phyloP scores from a whole-genome alignment of 2,797 vertebrate species.

The Aplochiton taeniatus region DNA sequence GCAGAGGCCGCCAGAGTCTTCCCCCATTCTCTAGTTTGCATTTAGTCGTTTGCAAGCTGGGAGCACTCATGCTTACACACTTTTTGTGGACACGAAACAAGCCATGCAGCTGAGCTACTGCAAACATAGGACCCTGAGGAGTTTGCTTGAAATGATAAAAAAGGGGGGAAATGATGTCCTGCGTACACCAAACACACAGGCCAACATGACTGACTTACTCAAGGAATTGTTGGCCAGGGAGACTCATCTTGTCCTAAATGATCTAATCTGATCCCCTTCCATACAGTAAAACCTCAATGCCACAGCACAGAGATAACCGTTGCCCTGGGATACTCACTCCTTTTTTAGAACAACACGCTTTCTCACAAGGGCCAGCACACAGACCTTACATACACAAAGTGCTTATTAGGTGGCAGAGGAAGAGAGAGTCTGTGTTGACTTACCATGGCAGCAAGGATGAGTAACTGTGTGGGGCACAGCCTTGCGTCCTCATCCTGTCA shows the following conservation, averaged over 20 bases:
- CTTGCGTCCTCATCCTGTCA: conserved; percentile 67
- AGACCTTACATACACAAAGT: background rate
- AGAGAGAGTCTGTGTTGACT: conserved; percentile 28
- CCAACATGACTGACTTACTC: background rate
- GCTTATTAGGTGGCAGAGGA: background rate
- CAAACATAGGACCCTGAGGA: conserved; percentile 33
- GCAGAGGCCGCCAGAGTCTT: background rate
- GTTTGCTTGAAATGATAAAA: conserved; percentile 23
- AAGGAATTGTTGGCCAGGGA: background rate
- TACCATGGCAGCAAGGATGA: conserved; percentile 46
- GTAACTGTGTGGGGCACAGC: conserved; percentile 25
- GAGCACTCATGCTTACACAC: conserved; percentile 37
- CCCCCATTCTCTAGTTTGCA: conserved; percentile 15
- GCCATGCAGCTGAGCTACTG: conserved; percentile 48
- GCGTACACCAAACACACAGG: background rate
- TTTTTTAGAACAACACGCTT: background rate
- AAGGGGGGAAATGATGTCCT: conserved; percentile 16
- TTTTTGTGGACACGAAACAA: conserved; percentile 42
- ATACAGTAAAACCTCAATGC: background rate
- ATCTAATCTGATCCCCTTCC: too few relatives aligned
- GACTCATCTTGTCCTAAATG: too few relatives aligned
- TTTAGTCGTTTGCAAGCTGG: conserved; percentile 31
- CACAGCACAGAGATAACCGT: background rate
- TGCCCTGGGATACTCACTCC: too few relatives aligned
- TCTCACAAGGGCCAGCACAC: background rate